Conservation (phyloP, 2,888 invertebrate genomes). For the Platynereis dumerilii region DNA sequence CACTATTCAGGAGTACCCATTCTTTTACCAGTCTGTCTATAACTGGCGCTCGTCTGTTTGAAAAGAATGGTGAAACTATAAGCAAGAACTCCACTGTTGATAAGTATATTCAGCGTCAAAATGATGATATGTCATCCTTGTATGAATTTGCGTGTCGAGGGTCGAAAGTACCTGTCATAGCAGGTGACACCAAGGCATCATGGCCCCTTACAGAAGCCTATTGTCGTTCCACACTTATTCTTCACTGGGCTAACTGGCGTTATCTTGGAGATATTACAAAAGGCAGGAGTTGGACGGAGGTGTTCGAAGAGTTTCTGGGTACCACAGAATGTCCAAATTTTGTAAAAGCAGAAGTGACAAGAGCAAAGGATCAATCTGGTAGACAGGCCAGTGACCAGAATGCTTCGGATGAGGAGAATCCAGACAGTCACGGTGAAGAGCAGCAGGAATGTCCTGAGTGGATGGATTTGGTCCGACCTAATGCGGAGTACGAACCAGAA, state of each 20-base stretch:
- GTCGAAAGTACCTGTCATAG: constrained; percentile 26
- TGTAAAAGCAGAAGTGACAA: constrained; percentile 16
- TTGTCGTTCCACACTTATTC: constrained; percentile 29
- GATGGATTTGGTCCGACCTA: constrained; percentile 34
- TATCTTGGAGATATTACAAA: constrained; percentile 34
- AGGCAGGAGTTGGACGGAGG: constrained; percentile 32
- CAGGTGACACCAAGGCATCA: constrained; percentile 19
- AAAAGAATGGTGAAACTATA: no score
- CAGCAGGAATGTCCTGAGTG: constrained; percentile 35
- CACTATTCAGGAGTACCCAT: no score
- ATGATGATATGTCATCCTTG: no score
- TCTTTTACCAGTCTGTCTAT: no score
- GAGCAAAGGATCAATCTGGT: no score
- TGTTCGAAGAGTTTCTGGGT: constrained; percentile 30
- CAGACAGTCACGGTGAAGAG: constrained; percentile 11
- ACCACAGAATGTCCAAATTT: constrained; percentile 36
- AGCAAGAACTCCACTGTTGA: no score
- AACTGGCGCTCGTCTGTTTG: no score
- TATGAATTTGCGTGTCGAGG: no score
- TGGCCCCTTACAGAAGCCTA: constrained; percentile 39
- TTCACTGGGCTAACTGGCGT: constrained; percentile 40
- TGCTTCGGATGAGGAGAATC: background rate
- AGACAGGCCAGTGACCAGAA: background rate
- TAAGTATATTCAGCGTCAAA: no score
- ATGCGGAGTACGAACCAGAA: constrained; percentile 5